Evolutionary conservation across 2,888 invertebrate species (phyloP).

Genomic region (Eutolmus rufibarbis): DNA sequence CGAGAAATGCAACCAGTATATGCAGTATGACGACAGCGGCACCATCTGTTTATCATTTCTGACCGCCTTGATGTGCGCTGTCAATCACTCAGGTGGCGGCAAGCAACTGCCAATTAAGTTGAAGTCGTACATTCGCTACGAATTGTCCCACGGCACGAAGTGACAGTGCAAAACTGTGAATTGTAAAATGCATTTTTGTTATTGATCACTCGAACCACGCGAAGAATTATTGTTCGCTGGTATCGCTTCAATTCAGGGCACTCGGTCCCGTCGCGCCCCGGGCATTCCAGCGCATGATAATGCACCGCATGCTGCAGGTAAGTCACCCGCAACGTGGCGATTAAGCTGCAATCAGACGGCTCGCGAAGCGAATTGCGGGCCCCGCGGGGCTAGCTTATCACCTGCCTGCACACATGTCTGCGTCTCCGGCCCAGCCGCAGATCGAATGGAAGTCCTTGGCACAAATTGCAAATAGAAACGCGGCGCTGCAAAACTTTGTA

Average conservation of each 20-base stretch:
- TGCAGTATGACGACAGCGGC: not conserved
- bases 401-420: not conserved
- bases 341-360: not conserved
- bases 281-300: not conserved
- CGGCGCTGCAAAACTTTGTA: conserved; percentile 11
- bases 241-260: not conserved
- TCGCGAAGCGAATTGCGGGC: not conserved
- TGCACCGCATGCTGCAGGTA: not conserved
- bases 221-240: not conserved
- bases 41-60: not conserved
- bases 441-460: conserved; percentile 10
- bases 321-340: not conserved
- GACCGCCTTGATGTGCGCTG: not conserved
- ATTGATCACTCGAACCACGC: not conserved
- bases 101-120: not conserved
- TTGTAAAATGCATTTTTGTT: not conserved
- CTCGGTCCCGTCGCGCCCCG: not conserved
- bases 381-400: not conserved
- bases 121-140: not conserved
- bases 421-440: not conserved
- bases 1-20: not conserved
- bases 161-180: not conserved
- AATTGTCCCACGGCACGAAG: not conserved
- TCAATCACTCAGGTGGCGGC: not conserved
- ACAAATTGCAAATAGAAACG: conserved; percentile 27